Percentiles rank a stretch among this genome's conserved stretches.
Evolutionary conservation across 1,140 invertebrate genomes (phyloP).

Genomic region (Oedothorax gibbosus): DNA sequence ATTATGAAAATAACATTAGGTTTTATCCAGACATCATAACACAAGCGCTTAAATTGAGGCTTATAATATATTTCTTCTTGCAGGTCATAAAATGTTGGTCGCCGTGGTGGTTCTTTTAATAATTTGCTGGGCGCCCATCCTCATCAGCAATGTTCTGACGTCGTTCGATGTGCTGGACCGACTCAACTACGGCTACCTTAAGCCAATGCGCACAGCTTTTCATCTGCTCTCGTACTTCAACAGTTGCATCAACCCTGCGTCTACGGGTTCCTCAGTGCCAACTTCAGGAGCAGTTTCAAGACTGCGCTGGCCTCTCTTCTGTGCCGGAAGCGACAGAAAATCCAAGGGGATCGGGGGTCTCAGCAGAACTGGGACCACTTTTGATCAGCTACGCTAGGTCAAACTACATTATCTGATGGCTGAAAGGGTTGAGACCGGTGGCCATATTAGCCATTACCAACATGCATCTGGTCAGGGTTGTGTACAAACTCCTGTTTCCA

Average conservation of each 20-base stretch:
- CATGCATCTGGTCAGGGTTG: too few species aligned
- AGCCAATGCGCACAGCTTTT: slow-evolving; percentile 76
- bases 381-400: slow-evolving; percentile 65
- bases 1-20: too few species aligned
- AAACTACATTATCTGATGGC: slow-evolving; percentile 59
- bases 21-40: too few species aligned
- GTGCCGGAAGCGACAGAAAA: slow-evolving; percentile 35
- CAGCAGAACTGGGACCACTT: slow-evolving; percentile 67
- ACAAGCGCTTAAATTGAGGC: too few species aligned
- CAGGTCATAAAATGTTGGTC: slow-evolving; percentile 80
- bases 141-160: slow-evolving; percentile 77
- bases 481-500: too few species aligned
- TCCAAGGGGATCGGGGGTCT: slow-evolving; percentile 61
- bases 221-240: slow-evolving; percentile 78
- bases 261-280: slow-evolving; percentile 85
- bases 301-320: slow-evolving; percentile 69
- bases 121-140: slow-evolving; percentile 77
- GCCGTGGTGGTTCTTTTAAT: slow-evolving; percentile 78
- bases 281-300: slow-evolving; percentile 78
- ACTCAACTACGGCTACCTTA: slow-evolving; percentile 72
- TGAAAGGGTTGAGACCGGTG: slow-evolving; percentile 8
- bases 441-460: slow-evolving; percentile 10
- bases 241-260: slow-evolving; percentile 84
- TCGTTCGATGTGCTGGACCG: slow-evolving; percentile 73
- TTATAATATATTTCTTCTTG: too few species aligned